phyloP scores from a whole-genome alignment of 2,888 invertebrate genomes.

The Cheilosia vernalis region DNA sequence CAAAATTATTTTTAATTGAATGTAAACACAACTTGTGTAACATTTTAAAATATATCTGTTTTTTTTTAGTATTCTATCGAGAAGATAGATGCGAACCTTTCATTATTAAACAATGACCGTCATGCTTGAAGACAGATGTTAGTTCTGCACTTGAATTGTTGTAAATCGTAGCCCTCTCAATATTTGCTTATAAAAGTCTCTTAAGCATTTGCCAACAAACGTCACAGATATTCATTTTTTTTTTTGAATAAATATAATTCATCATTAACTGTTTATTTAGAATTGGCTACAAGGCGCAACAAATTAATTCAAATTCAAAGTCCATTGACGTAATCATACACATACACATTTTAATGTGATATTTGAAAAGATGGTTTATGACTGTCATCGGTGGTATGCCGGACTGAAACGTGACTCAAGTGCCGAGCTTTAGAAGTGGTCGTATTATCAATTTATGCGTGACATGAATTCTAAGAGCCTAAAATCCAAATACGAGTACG shows the following conservation, averaged over 20 bases:
- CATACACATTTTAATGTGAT: constrained; percentile 40
- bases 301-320: constrained; percentile 40
- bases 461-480: constrained; percentile 31
- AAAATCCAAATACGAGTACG: neutral
- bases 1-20: no score
- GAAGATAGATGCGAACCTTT: no score
- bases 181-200: neutral
- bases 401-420: constrained; percentile 41
- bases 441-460: constrained; percentile 36
- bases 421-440: constrained; percentile 16
- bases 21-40: no score
- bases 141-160: no score
- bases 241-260: neutral
- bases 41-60: no score
- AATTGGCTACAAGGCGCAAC: neutral
- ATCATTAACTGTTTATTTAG: neutral
- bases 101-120: no score
- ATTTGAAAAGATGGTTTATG: no score
- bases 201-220: neutral
- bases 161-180: no score
- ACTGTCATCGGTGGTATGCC: no score
- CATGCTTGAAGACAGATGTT: no score
- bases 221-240: neutral
- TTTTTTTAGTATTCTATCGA: no score
- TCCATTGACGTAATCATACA: constrained; percentile 5